phyloP scores from a whole-genome alignment of 1,140 invertebrate genomes.

The Eurosta solidaginis region DNA sequence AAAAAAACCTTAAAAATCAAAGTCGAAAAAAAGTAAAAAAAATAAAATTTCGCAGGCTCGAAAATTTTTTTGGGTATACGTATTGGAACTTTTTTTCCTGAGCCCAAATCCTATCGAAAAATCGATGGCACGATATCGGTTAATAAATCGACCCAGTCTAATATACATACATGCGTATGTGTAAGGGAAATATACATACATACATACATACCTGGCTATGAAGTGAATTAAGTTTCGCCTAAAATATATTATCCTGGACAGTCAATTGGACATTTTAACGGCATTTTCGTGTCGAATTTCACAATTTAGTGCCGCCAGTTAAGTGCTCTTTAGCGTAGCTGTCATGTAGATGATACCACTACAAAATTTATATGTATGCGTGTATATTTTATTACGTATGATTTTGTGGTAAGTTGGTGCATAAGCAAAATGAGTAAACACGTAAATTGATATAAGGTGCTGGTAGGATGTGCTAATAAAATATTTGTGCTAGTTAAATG shows the following conservation, averaged over 20 bases:
- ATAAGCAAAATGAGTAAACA: background rate
- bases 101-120: too few relatives aligned
- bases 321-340: background rate
- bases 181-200: too few relatives aligned
- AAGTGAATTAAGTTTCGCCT: constrained; percentile 13
- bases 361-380: background rate
- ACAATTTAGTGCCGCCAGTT: constrained; percentile 25
- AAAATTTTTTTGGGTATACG: too few relatives aligned
- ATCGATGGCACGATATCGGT: too few relatives aligned
- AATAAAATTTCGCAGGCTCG: too few relatives aligned
- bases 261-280: constrained; percentile 24
- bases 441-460: background rate
- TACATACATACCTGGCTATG: too few relatives aligned
- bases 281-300: constrained; percentile 17
- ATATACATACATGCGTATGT: background rate
- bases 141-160: too few relatives aligned
- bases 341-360: background rate
- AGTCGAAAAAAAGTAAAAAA: too few relatives aligned
- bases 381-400: background rate
- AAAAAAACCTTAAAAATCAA: too few relatives aligned
- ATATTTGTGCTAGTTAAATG: background rate
- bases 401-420: background rate
- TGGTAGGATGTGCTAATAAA: constrained; percentile 15
- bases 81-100: too few relatives aligned
- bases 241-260: constrained; percentile 23